Evolutionary conservation across 1,140 invertebrate species (phyloP), one percentile per base, ranked within the genome.

Genomic region (Tetramorium alpestre): DNA sequence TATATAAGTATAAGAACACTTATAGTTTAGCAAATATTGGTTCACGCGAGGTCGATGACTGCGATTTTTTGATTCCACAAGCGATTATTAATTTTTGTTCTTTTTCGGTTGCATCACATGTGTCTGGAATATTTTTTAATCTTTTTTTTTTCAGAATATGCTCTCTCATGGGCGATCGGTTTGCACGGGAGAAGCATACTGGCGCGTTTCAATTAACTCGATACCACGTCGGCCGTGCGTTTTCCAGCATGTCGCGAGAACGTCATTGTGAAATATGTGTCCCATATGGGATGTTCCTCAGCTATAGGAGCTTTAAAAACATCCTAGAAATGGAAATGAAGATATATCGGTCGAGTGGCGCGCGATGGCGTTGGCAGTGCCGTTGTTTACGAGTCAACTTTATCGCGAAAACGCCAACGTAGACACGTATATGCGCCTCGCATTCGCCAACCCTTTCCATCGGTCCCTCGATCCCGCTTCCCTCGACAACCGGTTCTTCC

Each of bases 201-300:
- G 54, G 77, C 81, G 86, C 82, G 60, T 90, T 90, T 90, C 89
- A 90, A 90, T 90, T 90, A 90, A 90, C 89, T 75, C 86, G 78
- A 87, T 87, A 89, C 85, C 85, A 84, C 85, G 72, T 89, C 54
- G 77, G 62, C 62, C 87, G 84, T 72, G 86, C 89, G 89, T 90
- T 90, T 86, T 77, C 62, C 86, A 88, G 81, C 64, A 77, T 82
- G 72, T 88, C 87, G 84, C 80, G 73, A 77, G 41, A 38, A 87
- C 86, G 89, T 91, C 92, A 93, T 93, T 87, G 87, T 93, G 90
- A 94, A 91, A 92, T 94, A 93, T 93, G 92, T 90, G 90, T 92
- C 94, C 94, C 93, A 89, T 81, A 93, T 91, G 94, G 91, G 90
- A 92, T 90, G 88, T 93, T 93, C 85, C 73, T 93, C 89, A 91